Percentiles rank a stretch among this genome's conserved stretches.
phyloP scores from a whole-genome alignment of 53 echinoderm and acorn worm species.

The Actinopyga echinites region DNA sequence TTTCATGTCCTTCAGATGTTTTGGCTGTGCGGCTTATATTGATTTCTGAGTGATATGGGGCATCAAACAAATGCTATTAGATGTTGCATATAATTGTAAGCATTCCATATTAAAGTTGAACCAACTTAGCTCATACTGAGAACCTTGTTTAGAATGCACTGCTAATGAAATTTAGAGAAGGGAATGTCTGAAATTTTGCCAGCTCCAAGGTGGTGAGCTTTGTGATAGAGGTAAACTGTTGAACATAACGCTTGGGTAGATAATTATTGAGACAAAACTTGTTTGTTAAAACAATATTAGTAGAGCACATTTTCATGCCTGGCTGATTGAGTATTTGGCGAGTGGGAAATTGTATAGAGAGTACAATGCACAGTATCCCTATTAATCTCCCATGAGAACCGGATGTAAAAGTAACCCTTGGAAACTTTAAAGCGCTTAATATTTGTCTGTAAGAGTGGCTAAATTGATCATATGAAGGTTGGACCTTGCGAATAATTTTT shows the following conservation, averaged over 20 bases:
- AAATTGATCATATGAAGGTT: too few relatives aligned
- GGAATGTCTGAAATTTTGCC: neutral
- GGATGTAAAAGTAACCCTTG: too few relatives aligned
- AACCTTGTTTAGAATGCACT: neutral
- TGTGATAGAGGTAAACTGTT: neutral
- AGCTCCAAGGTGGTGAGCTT: neutral
- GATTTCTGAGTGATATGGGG: neutral
- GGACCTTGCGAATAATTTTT: too few relatives aligned
- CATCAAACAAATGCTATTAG: neutral
- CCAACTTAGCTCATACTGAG: too few relatives aligned
- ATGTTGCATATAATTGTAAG: too few relatives aligned
- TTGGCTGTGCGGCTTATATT: conserved; percentile 10
- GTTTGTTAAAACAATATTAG: conserved; percentile 19
- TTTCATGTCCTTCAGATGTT: conserved; percentile 8
- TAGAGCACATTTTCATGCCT: conserved; percentile 16
- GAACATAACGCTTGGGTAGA: neutral
- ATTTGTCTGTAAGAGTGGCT: too few relatives aligned
- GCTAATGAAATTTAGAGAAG: neutral
- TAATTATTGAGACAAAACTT: neutral
- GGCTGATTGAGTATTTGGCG: neutral
- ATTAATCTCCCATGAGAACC: too few relatives aligned
- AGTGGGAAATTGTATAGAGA: too few relatives aligned
- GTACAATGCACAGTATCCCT: too few relatives aligned
- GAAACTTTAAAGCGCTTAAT: too few relatives aligned
- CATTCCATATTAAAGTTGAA: too few relatives aligned